Evolutionary conservation across 2,113 vertebrate genomes (phyloP).

Genomic region (Chrysochloris asiatica): DNA sequence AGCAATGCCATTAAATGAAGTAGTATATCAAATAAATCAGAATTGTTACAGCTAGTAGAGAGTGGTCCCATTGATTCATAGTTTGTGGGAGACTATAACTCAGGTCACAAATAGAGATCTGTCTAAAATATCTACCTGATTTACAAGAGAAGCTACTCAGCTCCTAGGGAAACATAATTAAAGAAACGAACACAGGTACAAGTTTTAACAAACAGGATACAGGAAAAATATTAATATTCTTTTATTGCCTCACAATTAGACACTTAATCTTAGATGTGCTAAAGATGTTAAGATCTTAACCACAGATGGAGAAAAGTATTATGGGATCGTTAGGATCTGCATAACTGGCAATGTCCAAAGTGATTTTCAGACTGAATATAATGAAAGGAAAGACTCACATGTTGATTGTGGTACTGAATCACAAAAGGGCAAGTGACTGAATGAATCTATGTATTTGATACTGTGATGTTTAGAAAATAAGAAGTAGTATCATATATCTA

Average conservation of each 20-base stretch:
- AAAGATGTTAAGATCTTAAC: background rate
- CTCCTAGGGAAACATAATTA: background rate
- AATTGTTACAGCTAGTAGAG: background rate
- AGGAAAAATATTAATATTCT: background rate
- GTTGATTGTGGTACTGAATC: background rate
- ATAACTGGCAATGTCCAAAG: background rate
- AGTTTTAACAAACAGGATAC: background rate
- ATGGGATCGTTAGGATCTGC: background rate
- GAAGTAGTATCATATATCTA: background rate
- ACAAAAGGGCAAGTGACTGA: background rate
- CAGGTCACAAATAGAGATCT: background rate
- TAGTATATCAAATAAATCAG: background rate
- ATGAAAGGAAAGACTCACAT: background rate
- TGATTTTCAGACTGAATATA: background rate
- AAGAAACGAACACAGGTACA: background rate
- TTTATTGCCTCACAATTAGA: background rate
- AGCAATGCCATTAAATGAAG: background rate
- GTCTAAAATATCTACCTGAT: background rate
- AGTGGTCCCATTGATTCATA: background rate
- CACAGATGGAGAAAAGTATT: background rate
- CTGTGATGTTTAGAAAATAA: background rate
- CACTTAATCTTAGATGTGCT: background rate
- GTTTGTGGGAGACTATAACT: background rate
- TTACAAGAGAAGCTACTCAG: background rate
- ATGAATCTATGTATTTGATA: background rate